Conservation (phyloP, 1,140 invertebrate species). For the Pararge aegeria region DNA sequence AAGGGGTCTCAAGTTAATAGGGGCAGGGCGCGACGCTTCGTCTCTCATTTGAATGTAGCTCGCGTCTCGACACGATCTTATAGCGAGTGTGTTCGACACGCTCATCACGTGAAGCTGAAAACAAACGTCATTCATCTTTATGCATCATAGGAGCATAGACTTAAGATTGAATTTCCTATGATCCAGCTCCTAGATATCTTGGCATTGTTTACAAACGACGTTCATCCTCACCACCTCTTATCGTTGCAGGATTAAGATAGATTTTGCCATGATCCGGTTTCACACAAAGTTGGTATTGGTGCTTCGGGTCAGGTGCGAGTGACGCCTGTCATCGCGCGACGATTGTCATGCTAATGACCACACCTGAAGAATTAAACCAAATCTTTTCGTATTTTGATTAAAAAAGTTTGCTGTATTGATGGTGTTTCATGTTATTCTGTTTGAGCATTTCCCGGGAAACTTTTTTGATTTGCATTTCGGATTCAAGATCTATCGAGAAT, state of each 20-base stretch:
- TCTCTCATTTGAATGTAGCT: not conserved
- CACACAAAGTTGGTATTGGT: not conserved
- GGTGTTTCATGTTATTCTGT: not conserved
- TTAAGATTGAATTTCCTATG: not conserved
- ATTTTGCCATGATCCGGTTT: not conserved
- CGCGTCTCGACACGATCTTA: not conserved
- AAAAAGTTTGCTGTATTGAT: constrained; percentile 10
- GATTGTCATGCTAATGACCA: constrained; percentile 23
- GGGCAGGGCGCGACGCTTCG: not conserved
- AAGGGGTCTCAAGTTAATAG: not conserved
- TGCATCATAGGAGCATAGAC: not conserved
- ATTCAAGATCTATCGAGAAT: too few species aligned
- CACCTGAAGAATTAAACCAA: constrained; percentile 13
- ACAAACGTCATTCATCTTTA: not conserved
- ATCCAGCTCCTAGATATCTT: not conserved
- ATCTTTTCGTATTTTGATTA: constrained; percentile 16
- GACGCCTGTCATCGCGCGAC: constrained; percentile 18
- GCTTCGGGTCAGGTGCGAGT: constrained; percentile 8
- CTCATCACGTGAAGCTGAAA: constrained; percentile 1
- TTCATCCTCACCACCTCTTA: not conserved
- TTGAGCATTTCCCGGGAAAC: too few species aligned
- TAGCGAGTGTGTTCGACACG: constrained; percentile 8
- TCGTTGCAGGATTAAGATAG: not conserved
- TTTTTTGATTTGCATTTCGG: too few species aligned
- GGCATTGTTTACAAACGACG: not conserved